Conservation (phyloP, 2,888 invertebrate species). For the Tinea pellionella region DNA sequence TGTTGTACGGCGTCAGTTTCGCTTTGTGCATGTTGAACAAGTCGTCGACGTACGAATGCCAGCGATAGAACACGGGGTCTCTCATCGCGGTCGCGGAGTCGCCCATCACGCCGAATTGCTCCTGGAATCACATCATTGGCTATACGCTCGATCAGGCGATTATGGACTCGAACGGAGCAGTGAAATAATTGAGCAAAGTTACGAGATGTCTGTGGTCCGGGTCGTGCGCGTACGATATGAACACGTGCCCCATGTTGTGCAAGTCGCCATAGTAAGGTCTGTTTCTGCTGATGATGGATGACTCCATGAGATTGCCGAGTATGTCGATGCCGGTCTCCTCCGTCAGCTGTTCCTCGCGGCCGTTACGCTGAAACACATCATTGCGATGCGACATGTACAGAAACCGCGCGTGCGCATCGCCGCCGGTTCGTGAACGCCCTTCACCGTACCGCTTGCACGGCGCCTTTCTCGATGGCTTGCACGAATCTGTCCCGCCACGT, state of each 20-base stretch:
- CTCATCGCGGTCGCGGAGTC: slow-evolving; percentile 88
- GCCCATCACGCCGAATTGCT: slow-evolving; percentile 85
- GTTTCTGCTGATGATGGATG: slow-evolving; percentile 77
- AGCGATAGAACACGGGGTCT: slow-evolving; percentile 88
- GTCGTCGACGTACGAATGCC: slow-evolving; percentile 84
- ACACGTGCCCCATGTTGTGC: slow-evolving; percentile 86
- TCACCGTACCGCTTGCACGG: slow-evolving; percentile 18
- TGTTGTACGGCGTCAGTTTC: slow-evolving; percentile 74
- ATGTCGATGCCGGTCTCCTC: slow-evolving; percentile 80
- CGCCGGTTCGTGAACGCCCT: too few species aligned
- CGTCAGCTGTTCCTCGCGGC: slow-evolving; percentile 66
- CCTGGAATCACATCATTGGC: slow-evolving; percentile 51
- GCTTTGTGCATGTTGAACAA: slow-evolving; percentile 81
- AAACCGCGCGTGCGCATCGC: too few species aligned
- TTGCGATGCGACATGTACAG: too few species aligned
- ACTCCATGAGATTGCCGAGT: slow-evolving; percentile 84
- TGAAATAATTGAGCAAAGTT: not conserved
- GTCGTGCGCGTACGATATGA: slow-evolving; percentile 82
- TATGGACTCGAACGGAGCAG: too few species aligned
- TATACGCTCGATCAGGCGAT: too few species aligned
- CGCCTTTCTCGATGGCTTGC: slow-evolving; percentile 76
- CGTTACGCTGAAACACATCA: slow-evolving; percentile 55
- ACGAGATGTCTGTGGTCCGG: slow-evolving; percentile 82
- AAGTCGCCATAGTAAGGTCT: slow-evolving; percentile 79
- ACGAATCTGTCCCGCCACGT: slow-evolving; percentile 81